These are phyloP conservation scores for Caenorhabditis sp. DNA, from an alignment of 2,888 invertebrate species.

Conservation along the genomic window DNA sequence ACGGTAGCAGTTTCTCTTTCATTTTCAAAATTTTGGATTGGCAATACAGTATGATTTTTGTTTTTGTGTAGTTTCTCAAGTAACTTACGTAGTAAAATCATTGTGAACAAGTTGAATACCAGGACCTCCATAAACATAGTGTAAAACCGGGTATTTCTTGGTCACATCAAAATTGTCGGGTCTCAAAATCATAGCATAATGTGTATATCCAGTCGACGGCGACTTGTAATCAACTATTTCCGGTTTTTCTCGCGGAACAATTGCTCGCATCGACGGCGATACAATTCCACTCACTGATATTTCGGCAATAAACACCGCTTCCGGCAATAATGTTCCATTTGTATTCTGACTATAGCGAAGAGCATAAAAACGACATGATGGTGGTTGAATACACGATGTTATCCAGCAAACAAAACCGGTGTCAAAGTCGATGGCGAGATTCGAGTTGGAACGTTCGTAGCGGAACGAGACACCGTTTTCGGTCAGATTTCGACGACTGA, in stretches of 20 bases:
- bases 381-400: constrained; percentile 34
- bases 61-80: not conserved
- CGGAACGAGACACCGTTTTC: constrained; percentile 24
- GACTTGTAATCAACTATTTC: constrained; percentile 38
- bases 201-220: constrained; percentile 26
- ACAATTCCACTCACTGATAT: not conserved
- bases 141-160: constrained; percentile 80
- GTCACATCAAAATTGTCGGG: constrained; percentile 30
- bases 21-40: too few species aligned
- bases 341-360: constrained; percentile 5
- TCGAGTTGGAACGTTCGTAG: constrained; percentile 44
- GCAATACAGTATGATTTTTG: too few species aligned
- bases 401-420: constrained; percentile 63
- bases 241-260: constrained; percentile 17
- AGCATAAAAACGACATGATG: constrained; percentile 49
- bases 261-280: not conserved
- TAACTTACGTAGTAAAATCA: constrained; percentile 62
- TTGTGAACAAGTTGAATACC: constrained; percentile 97
- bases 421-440: constrained; percentile 49
- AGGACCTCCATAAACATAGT: constrained; percentile 97
- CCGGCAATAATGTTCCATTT: constrained; percentile 17
- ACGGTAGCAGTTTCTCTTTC: too few species aligned
- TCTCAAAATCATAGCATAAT: constrained; percentile 42
- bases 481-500: constrained; percentile 14
- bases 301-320: constrained; percentile 12